Conservation (phyloP, 2,888 invertebrate species). For the Microctonus hyperodae region DNA sequence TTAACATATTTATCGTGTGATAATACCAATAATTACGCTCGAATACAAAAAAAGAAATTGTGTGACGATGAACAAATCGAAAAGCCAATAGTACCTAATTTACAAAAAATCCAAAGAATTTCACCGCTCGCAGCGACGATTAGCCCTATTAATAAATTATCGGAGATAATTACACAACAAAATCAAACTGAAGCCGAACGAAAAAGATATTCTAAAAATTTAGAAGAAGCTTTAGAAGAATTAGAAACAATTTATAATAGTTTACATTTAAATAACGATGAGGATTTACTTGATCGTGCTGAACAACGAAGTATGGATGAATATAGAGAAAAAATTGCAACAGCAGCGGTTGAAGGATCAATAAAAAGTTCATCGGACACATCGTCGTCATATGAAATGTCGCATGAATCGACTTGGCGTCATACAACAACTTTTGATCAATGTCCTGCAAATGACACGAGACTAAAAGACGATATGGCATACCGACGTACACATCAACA, state of each 20-base stretch:
- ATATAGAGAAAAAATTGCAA: constrained; percentile 44
- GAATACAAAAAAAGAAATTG: neutral
- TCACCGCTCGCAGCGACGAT: constrained; percentile 72
- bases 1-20: neutral
- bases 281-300: constrained; percentile 81
- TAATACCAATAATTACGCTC: neutral
- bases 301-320: constrained; percentile 75
- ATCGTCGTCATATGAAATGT: constrained; percentile 29
- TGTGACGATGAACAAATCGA: neutral
- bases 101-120: neutral
- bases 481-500: constrained; percentile 75
- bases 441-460: constrained; percentile 41
- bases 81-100: constrained; percentile 8
- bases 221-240: constrained; percentile 88
- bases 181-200: constrained; percentile 65
- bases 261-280: constrained; percentile 84
- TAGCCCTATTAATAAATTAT: neutral
- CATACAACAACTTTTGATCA: constrained; percentile 20
- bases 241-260: constrained; percentile 91
- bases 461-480: constrained; percentile 82
- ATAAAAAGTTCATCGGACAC: constrained; percentile 38
- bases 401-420: constrained; percentile 54
- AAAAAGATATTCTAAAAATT: constrained; percentile 76
- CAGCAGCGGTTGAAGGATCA: constrained; percentile 40
- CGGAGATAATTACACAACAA: constrained; percentile 23